These are phyloP conservation scores for Kryptolebias ocellatus DNA, from an alignment of 2,797 vertebrate species.

Conservation along the genomic window DNA sequence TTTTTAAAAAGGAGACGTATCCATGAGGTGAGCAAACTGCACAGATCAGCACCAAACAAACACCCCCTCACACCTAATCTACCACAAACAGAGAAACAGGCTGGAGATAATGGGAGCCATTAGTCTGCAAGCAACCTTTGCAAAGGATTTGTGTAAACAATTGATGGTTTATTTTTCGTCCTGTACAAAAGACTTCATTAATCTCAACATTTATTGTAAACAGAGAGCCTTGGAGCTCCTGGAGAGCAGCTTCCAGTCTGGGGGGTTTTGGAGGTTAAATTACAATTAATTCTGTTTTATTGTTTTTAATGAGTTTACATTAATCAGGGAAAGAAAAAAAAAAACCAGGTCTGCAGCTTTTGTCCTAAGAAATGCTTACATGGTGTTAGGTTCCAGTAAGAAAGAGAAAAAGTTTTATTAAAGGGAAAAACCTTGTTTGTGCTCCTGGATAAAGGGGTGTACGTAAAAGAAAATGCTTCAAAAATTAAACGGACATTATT, in stretches of 20 bases:
- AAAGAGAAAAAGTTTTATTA: too few species aligned
- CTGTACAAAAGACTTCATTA: background rate
- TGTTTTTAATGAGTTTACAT: background rate
- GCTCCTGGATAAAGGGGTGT: too few species aligned
- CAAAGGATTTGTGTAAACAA: slow-evolving; percentile 6
- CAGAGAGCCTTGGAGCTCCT: background rate
- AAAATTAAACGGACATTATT: too few species aligned
- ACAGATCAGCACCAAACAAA: slow-evolving; percentile 21
- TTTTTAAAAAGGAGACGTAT: slow-evolving; percentile 5
- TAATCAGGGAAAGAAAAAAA: too few species aligned
- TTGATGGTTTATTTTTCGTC: slow-evolving; percentile 2
- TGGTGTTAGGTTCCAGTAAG: too few species aligned
- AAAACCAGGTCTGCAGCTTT: too few species aligned
- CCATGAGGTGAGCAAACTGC: background rate
- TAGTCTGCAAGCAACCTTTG: background rate
- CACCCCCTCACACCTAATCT: slow-evolving; percentile 19
- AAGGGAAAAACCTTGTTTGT: too few species aligned
- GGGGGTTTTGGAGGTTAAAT: background rate
- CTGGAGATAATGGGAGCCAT: slow-evolving; percentile 18
- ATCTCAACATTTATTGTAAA: background rate
- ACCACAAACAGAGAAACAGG: slow-evolving; percentile 12
- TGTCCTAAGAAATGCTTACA: too few species aligned
- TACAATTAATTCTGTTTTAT: slow-evolving; percentile 11
- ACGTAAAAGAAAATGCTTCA: too few species aligned
- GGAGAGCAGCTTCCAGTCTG: background rate